Conservation (phyloP, 2,113 vertebrate species). For the Vombatus ursinus region DNA sequence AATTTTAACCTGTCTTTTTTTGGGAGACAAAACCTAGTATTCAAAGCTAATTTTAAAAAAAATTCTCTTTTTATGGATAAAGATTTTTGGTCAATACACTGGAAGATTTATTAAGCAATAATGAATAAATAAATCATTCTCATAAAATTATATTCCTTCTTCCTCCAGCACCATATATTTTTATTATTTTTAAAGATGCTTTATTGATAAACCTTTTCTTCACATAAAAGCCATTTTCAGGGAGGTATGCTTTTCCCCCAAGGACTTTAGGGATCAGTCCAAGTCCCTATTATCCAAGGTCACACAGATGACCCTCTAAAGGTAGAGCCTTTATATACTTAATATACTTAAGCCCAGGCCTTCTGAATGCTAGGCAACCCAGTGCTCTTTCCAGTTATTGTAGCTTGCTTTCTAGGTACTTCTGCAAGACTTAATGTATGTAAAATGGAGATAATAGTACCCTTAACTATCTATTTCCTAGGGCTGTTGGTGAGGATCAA, state of each 20-base stretch:
- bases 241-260: not conserved
- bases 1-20: not conserved
- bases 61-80: not conserved
- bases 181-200: not conserved
- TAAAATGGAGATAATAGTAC: not conserved
- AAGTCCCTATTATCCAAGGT: not conserved
- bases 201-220: not conserved
- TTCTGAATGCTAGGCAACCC: not conserved
- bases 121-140: not conserved
- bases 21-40: not conserved
- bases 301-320: not conserved
- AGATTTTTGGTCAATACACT: not conserved
- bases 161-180: not conserved
- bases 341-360: not conserved
- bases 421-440: not conserved
- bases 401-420: not conserved
- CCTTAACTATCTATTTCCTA: not conserved
- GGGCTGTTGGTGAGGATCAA: not conserved
- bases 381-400: not conserved
- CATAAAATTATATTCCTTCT: not conserved
- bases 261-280: not conserved
- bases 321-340: not conserved
- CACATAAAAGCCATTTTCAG: not conserved
- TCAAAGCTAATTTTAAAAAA: not conserved
- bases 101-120: not conserved